These are phyloP conservation scores for Malurus leucopterus DNA, from an alignment of 2,797 vertebrate species.

Conservation along the genomic window DNA sequence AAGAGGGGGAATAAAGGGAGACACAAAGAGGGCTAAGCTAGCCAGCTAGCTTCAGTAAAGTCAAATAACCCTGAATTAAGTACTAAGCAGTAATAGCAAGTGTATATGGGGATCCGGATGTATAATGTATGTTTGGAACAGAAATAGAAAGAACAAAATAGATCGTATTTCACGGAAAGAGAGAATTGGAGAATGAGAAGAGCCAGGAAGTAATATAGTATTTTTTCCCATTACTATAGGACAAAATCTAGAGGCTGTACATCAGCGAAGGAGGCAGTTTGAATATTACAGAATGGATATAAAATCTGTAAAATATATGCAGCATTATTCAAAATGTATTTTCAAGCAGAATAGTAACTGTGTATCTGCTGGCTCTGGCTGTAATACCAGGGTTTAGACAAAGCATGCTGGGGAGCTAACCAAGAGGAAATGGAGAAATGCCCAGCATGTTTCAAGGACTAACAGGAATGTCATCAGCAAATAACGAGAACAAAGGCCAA, in stretches of 20 bases:
- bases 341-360: constrained; percentile 39
- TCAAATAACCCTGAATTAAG: constrained; percentile 13
- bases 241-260: constrained; percentile 50
- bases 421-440: constrained; percentile 16
- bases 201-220: constrained; percentile 45
- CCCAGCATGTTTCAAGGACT: constrained; percentile 34
- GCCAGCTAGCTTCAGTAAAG: neutral
- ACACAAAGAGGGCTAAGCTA: neutral
- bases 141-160: constrained; percentile 53
- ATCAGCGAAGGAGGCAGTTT: constrained; percentile 49
- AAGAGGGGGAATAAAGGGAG: neutral
- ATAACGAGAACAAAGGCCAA: constrained; percentile 1
- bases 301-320: constrained; percentile 54
- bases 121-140: constrained; percentile 29
- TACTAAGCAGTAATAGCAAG: constrained; percentile 20
- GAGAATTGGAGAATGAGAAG: constrained; percentile 60
- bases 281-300: constrained; percentile 58
- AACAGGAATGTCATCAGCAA: constrained; percentile 14
- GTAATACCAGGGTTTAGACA: constrained; percentile 25
- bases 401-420: neutral
- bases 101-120: constrained; percentile 2
- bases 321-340: constrained; percentile 53
- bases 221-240: constrained; percentile 49
- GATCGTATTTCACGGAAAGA: constrained; percentile 52
- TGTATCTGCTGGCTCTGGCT: constrained; percentile 9